Percentiles rank a stretch among this genome's conserved stretches.
phyloP scores from a whole-genome alignment of 2,888 invertebrate genomes.

The Ecdyonurus torrentis region DNA sequence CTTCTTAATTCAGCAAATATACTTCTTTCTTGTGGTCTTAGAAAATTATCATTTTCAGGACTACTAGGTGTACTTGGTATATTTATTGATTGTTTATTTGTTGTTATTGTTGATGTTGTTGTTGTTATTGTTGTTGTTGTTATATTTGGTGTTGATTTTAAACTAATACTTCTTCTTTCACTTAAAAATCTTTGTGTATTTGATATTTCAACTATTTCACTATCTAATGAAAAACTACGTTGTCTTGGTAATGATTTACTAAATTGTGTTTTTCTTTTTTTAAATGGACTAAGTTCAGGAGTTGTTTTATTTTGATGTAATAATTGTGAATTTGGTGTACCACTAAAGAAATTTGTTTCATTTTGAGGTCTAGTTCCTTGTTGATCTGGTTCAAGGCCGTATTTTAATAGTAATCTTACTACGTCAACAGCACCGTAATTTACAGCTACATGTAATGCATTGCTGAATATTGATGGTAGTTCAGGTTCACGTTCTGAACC shows the following conservation, averaged over 20 bases:
- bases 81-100: conserved; percentile 1
- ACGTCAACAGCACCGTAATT: conserved; percentile 36
- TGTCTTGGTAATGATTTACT: background rate
- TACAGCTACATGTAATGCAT: conserved; percentile 38
- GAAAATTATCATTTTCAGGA: conserved; percentile 6
- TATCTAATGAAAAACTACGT: background rate
- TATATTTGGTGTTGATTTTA: conserved; percentile 1
- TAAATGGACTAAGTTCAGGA: background rate
- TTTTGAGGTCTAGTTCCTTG: conserved; percentile 24
- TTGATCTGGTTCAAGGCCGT: conserved; percentile 37
- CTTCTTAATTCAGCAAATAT: conserved; percentile 25
- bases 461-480: conserved; percentile 29
- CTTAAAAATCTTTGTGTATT: background rate
- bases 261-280: background rate
- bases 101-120: conserved; percentile 6
- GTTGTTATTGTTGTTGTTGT: conserved; percentile 5
- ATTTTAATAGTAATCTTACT: conserved; percentile 32
- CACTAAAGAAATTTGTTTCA: background rate
- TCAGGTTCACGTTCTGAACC: background rate
- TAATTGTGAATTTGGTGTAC: background rate
- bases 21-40: conserved; percentile 18
- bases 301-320: background rate
- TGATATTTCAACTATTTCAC: background rate
- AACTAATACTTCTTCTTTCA: background rate
- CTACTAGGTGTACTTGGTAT: conserved; percentile 7